Percentiles rank a stretch among this genome's conserved stretches.
Conservation (phyloP, 1,140 invertebrate genomes). For the Bombus soroeensis region DNA sequence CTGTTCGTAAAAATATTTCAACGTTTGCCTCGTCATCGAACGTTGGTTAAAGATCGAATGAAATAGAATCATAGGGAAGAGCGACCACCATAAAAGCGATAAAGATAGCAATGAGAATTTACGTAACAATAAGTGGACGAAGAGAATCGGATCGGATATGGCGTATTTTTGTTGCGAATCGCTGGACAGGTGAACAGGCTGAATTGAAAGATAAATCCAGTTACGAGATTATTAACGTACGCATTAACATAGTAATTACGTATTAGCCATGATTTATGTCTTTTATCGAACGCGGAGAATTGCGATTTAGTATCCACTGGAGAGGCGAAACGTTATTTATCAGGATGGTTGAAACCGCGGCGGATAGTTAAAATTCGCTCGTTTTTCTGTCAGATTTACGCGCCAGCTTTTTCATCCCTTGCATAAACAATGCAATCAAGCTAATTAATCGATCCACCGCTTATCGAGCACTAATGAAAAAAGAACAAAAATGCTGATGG, state of each 20-base stretch:
- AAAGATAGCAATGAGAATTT: too few species aligned
- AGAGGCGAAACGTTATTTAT: constrained; percentile 24
- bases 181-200: background rate
- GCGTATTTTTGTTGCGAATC: constrained; percentile 2
- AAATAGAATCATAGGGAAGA: accelerated
- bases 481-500: background rate
- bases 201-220: constrained; percentile 49
- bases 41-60: background rate
- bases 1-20: background rate
- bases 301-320: background rate
- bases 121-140: background rate
- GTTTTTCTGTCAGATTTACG: constrained; percentile 34
- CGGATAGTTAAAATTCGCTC: constrained; percentile 32
- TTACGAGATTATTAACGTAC: constrained; percentile 46
- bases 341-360: constrained; percentile 18
- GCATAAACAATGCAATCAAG: constrained; percentile 32
- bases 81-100: too few species aligned
- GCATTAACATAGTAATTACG: constrained; percentile 51
- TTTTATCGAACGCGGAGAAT: constrained; percentile 23
- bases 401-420: background rate
- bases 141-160: background rate
- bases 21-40: background rate
- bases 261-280: constrained; percentile 42
- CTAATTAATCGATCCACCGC: constrained; percentile 31
- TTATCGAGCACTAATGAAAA: constrained; percentile 23